A percentile compares a stretch with the other conserved stretches of the same genome.
These are phyloP conservation scores for Monochamus alternatus DNA, from an alignment of 2,888 invertebrate species.

Conservation along the genomic window DNA sequence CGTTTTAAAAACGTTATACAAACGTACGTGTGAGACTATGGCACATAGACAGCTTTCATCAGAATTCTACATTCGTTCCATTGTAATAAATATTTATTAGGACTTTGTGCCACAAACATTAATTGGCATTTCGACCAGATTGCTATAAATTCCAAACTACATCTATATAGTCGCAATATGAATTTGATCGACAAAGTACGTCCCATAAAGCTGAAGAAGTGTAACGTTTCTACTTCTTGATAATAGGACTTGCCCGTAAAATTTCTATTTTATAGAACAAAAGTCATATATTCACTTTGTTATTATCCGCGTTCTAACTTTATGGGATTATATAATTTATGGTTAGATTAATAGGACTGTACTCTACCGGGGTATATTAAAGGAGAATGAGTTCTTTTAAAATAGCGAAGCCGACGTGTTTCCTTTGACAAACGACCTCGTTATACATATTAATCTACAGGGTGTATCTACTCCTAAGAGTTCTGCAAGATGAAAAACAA, in stretches of 20 bases:
- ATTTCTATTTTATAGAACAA: slow-evolving; percentile 11
- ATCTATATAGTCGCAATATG: neutral
- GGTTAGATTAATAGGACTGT: slow-evolving; percentile 3
- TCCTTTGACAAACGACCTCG: neutral
- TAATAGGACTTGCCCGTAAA: slow-evolving; percentile 17
- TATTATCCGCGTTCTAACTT: slow-evolving; percentile 10
- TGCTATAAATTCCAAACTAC: neutral
- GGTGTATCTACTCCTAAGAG: too few relatives aligned
- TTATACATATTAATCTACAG: too few relatives aligned
- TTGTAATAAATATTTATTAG: too few relatives aligned
- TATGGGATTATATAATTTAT: slow-evolving; percentile 15
- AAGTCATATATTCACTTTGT: neutral
- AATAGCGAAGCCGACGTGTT: neutral
- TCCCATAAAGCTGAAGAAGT: neutral
- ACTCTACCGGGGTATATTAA: neutral
- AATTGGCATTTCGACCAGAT: neutral
- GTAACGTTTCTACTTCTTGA: slow-evolving; percentile 14
- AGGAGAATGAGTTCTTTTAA: neutral
- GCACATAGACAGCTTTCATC: too few relatives aligned
- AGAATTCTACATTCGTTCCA: too few relatives aligned
- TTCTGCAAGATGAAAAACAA: neutral
- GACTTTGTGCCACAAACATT: too few relatives aligned
- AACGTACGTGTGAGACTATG: too few relatives aligned
- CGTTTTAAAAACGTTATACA: too few relatives aligned
- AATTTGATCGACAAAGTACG: slow-evolving; percentile 11